These are phyloP conservation scores for Mesitornis unicolor DNA, from an alignment of 2,113 vertebrate species.

Conservation along the genomic window DNA sequence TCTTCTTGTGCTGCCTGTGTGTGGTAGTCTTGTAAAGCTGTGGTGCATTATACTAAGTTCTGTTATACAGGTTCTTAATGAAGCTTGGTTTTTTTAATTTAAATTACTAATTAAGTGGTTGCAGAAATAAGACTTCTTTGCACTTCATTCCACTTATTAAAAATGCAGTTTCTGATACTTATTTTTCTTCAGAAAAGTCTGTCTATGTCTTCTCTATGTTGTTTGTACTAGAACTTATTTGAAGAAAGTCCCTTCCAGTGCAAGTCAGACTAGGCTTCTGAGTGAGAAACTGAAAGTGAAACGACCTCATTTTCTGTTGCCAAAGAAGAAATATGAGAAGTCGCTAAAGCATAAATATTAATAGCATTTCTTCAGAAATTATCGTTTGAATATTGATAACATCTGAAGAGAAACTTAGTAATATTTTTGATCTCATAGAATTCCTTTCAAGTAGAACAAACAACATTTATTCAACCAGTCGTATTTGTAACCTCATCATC, in stretches of 20 bases:
- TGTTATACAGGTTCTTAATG: background rate
- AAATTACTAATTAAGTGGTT: background rate
- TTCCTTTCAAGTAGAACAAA: background rate
- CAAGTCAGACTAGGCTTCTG: background rate
- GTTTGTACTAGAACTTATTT: background rate
- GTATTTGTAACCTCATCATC: background rate
- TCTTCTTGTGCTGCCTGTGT: conserved; percentile 18
- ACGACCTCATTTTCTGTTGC: background rate
- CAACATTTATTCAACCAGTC: background rate
- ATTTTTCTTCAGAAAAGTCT: background rate
- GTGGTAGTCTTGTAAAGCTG: conserved; percentile 51
- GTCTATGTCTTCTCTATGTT: rapidly evolving
- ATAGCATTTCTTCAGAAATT: background rate
- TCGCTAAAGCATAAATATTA: background rate
- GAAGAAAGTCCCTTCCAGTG: background rate
- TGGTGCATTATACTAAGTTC: background rate
- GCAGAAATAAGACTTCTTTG: background rate
- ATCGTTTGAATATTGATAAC: background rate
- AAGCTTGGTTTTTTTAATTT: background rate
- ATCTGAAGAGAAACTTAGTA: background rate
- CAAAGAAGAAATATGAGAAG: background rate
- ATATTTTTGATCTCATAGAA: background rate
- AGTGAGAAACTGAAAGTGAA: conserved; percentile 60
- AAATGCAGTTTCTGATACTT: background rate
- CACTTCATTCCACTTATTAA: background rate